Base-by-base conservation (phyloP, 37 sponge, comb jelly and placozoan species). In the Haliclona indistincta region DNA sequence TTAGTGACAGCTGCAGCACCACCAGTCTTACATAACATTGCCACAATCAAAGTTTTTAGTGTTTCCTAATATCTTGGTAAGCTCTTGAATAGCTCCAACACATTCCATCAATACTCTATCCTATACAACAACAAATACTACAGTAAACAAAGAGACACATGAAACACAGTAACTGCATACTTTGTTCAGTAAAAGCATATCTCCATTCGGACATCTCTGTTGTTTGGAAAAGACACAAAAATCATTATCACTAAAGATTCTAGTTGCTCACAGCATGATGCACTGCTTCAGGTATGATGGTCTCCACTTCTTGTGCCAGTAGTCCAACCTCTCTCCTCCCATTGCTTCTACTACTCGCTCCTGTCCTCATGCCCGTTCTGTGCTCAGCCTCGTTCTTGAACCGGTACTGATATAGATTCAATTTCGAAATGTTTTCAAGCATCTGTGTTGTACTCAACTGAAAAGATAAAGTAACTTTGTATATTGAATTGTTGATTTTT, bases 61-160 rank as follows among this genome's bases (percentile, higher is more conserved):
- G n/a, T n/a, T n/a, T n/a, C n/a, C n/a, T n/a, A n/a, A n/a, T n/a
- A n/a, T n/a, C n/a, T n/a, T 20, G 22, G 7, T 58, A 25, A 97
- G 79, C 62, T 91, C 88, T 61, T 97, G 96, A 10, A 97, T 86
- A 26, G 97, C 97, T 34, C 97, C 97, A 38, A 97, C 73, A 39
- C 82, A 83, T 56, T 94, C 94, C 81, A 94, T 87, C 65, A 95
- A 83, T 20, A 97, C 36, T n/a, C 85, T 77, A 33, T 95, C 96
- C 89, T 94, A 30, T 19, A 75, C n/a, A n/a, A n/a, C 54, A 28
- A 2, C 10, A 56, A 3, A 63, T 38, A 35, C 43, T 45, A 45
- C 6, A 38, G 38, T 20, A 13, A 43, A 32, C 19, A 41, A 17
- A 17, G 13, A 4, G 22, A 34, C 23, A 43, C 34, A 43, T 22